Conservation (phyloP, 2,888 invertebrate genomes). For the Xestoiulus laeticollis region DNA sequence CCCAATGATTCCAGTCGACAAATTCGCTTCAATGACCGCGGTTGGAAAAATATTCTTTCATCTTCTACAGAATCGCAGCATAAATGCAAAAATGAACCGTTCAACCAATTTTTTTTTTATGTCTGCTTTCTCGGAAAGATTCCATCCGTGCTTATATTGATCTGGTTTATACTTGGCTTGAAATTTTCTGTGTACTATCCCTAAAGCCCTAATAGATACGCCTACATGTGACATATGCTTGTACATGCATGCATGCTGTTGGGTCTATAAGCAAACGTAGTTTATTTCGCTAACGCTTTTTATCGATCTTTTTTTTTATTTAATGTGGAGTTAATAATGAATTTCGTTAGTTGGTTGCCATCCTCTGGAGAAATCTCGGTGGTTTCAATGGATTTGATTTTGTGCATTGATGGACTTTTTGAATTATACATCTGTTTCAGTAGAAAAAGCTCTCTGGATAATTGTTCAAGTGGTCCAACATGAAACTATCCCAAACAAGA, state of each 20-base stretch:
- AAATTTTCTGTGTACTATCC: not conserved
- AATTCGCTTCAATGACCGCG: not conserved
- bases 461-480: not conserved
- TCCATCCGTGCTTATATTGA: not conserved
- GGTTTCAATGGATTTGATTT: not conserved
- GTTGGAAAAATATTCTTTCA: not conserved
- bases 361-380: not conserved
- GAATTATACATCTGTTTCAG: not conserved
- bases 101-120: not conserved
- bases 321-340: not conserved
- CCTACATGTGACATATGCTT: not conserved
- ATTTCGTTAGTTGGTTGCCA: not conserved
- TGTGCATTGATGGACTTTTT: not conserved
- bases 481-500: not conserved
- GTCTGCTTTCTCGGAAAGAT: not conserved
- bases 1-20: not conserved
- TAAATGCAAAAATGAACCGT: not conserved
- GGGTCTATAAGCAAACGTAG: not conserved
- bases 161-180: not conserved
- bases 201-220: not conserved
- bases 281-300: not conserved
- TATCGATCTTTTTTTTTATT: conserved; percentile 15
- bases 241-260: not conserved
- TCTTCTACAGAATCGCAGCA: not conserved
- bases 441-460: too few species aligned